Conservation (phyloP, 2,797 vertebrate species). For the Chaetodon trifasciatus region DNA sequence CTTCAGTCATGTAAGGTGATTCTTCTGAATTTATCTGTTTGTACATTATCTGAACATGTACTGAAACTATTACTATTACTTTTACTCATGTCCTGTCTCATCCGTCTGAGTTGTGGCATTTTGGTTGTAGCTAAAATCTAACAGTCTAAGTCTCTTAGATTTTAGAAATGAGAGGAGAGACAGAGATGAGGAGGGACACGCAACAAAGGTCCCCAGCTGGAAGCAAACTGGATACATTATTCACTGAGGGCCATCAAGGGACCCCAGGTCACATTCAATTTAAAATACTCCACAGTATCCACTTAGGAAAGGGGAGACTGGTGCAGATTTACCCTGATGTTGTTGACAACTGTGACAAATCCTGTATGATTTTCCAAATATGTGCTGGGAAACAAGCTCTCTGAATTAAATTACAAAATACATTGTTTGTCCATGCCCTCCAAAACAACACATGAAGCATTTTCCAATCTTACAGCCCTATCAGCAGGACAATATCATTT, state of each 20-base stretch:
- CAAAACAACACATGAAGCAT: neutral
- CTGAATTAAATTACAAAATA: neutral
- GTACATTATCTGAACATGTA: too few species aligned
- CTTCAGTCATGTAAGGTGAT: too few species aligned
- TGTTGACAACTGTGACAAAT: constrained; percentile 9
- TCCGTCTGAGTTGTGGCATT: too few species aligned
- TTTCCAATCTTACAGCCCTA: neutral
- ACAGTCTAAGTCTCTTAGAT: too few species aligned
- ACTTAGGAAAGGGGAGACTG: neutral
- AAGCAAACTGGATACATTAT: neutral
- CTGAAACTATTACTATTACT: too few species aligned
- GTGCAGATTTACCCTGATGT: neutral
- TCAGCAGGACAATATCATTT: neutral
- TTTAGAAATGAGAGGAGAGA: neutral
- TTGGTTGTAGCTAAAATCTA: too few species aligned
- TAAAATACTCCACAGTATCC: neutral
- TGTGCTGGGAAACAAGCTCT: neutral
- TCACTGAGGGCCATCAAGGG: neutral
- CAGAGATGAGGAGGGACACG: neutral
- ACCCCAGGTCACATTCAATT: neutral
- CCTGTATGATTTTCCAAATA: too few species aligned
- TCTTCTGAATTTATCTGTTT: too few species aligned
- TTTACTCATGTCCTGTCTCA: too few species aligned
- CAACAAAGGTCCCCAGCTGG: neutral
- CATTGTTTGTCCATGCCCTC: neutral